Conservation (phyloP, 1,140 invertebrate species). For the Holcopasites calliopsidis region DNA sequence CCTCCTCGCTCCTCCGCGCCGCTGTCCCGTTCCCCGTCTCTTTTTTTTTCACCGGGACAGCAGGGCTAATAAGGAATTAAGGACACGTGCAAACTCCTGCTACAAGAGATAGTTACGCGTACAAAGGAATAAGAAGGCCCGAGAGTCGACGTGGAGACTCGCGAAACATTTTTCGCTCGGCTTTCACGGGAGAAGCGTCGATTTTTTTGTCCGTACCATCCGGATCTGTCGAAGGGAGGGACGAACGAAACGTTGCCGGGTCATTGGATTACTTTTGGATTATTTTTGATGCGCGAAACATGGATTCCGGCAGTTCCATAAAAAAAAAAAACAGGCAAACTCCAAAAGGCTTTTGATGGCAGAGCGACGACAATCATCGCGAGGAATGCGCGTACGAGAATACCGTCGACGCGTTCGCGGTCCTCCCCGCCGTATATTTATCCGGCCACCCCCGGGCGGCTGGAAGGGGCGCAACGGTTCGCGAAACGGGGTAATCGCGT, state of each 20-base stretch:
- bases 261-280: constrained; percentile 2
- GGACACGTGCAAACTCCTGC: constrained; percentile 46
- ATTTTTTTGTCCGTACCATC: constrained; percentile 1
- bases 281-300: background rate
- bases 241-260: background rate
- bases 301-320: background rate
- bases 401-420: background rate
- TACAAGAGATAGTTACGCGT: background rate
- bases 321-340: background rate
- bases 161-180: constrained; percentile 25
- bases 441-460: background rate
- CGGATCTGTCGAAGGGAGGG: background rate
- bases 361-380: too few relatives aligned
- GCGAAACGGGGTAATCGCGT: constrained; percentile 59
- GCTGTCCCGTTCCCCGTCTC: background rate
- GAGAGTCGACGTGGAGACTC: constrained; percentile 9
- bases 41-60: background rate
- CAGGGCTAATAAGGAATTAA: constrained; percentile 63
- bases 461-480: constrained; percentile 35
- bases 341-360: too few relatives aligned
- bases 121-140: too few relatives aligned
- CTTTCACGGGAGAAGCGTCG: constrained; percentile 23
- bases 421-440: constrained; percentile 44
- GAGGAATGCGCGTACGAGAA: background rate
- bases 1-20: background rate